Base-by-base conservation (phyloP, 2,888 invertebrate genomes). In the Thera britannica region DNA sequence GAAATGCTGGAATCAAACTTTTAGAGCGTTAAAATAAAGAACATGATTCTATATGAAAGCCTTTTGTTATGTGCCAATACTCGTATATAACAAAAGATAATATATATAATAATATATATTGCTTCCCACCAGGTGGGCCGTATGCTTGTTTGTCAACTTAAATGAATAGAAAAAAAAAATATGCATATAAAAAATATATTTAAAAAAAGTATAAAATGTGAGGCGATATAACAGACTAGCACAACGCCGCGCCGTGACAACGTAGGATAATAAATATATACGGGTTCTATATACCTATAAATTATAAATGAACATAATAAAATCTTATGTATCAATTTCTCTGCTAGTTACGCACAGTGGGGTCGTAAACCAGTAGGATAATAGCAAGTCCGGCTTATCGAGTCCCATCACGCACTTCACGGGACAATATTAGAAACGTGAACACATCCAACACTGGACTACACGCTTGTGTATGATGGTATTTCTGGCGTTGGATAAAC, bases 341-440 rank as follows among this genome's bases (percentile, higher is more conserved):
- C 51, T 65, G 67, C 65, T 73, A 68, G 68, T 67, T 72, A 73
- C 75, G 69, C 70, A 68, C 72, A 65, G 59, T 11, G 59, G 67
- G 67, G 72, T 71, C 72, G 75, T 78, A 76, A 75, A 76, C 63
- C 72, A 70, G 75, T 71, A 70, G 74, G 72, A 77, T 77, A 75
- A 76, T 74, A 72, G 70, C 62, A 60, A 57, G 70, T 67, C 70
- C 68, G 70, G 71, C 69, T 75, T 77, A 75, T 74, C 74, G 67
- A 75, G 74, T 76, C 74, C 65, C 59, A 72, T 77, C 77, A 77
- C 77, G 77, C 72, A 70, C 68, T 70, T 70, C 63, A 58, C 65
- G 69, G 70, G 75, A 71, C 68, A 72, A 73, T 72, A 75, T 75
- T 58, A 67, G 55, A 65, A 59, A 62, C 56, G 38, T 23, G 58